Evolutionary conservation across 1,140 invertebrate species (phyloP).

Genomic region (Campoletis sonorensis): DNA sequence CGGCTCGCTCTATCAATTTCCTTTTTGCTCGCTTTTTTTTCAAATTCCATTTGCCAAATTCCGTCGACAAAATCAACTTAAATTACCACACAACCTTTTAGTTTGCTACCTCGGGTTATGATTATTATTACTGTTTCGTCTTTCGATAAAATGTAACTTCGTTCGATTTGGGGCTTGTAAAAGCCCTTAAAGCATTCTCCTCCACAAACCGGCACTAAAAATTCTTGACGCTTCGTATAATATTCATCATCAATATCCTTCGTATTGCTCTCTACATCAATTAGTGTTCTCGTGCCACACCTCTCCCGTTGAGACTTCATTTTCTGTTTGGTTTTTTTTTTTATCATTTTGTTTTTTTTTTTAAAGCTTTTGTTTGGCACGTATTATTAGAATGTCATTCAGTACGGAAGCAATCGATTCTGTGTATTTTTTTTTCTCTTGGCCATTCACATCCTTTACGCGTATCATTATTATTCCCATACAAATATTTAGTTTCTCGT

Average conservation of each 20-base stretch:
- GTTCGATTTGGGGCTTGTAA: constrained; percentile 30
- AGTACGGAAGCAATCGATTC: constrained; percentile 71
- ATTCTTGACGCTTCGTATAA: constrained; percentile 1
- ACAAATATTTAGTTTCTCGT: constrained; percentile 10
- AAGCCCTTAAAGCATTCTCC: constrained; percentile 53
- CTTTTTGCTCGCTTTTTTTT: no score
- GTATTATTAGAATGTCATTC: constrained; percentile 75
- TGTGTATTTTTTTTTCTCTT: constrained; percentile 57
- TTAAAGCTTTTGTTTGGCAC: constrained; percentile 74
- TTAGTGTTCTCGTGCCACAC: constrained; percentile 23
- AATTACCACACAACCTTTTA: constrained; percentile 50
- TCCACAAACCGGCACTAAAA: constrained; percentile 31
- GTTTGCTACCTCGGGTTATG: constrained; percentile 17
- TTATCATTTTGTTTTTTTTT: constrained; percentile 46
- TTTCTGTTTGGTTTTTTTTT: constrained; percentile 35
- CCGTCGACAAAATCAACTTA: constrained; percentile 20
- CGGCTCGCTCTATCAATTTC: no score
- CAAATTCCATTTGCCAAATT: no score
- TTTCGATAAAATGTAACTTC: constrained; percentile 39
- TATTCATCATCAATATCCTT: constrained; percentile 22
- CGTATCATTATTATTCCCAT: constrained; percentile 38
- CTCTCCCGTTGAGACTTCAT: constrained; percentile 31
- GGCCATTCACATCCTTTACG: constrained; percentile 32
- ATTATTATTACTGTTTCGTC: constrained; percentile 27
- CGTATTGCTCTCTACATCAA: constrained; percentile 34